These are phyloP conservation scores for Leptodactylus fuscus DNA, from an alignment of 2,113 vertebrate genomes.

Conservation along the genomic window DNA sequence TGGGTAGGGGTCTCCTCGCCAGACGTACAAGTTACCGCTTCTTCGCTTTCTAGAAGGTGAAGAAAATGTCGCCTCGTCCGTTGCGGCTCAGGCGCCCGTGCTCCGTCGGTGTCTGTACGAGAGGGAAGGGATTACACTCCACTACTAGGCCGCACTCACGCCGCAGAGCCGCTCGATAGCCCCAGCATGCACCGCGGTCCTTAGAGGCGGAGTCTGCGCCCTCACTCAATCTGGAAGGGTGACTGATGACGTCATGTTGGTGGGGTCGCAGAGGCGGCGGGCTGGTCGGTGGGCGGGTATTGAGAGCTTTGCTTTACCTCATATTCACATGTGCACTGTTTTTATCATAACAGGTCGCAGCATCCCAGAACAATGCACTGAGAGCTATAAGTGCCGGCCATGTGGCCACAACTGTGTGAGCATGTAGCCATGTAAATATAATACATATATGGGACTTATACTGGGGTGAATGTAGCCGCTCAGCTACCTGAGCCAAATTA, in stretches of 20 bases:
- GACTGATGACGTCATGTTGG: neutral
- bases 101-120: neutral
- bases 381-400: too few species aligned
- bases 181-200: slow-evolving; percentile 44
- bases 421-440: too few species aligned
- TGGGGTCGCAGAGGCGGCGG: neutral
- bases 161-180: slow-evolving; percentile 20
- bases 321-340: too few species aligned
- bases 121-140: neutral
- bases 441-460: too few species aligned
- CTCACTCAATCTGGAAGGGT: neutral
- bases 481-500: too few species aligned
- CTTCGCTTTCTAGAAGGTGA: neutral
- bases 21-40: neutral
- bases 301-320: too few species aligned
- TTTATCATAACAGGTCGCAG: too few species aligned
- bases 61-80: neutral
- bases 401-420: too few species aligned
- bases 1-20: neutral
- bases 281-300: neutral
- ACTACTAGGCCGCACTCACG: slow-evolving; percentile 50
- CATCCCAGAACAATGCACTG: too few species aligned
- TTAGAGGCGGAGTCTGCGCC: neutral
- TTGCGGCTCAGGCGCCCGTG: too few species aligned
- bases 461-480: too few species aligned